These are phyloP conservation scores for Pemphigus obesinymphae DNA, from an alignment of 1,140 invertebrate genomes.

Conservation along the genomic window DNA sequence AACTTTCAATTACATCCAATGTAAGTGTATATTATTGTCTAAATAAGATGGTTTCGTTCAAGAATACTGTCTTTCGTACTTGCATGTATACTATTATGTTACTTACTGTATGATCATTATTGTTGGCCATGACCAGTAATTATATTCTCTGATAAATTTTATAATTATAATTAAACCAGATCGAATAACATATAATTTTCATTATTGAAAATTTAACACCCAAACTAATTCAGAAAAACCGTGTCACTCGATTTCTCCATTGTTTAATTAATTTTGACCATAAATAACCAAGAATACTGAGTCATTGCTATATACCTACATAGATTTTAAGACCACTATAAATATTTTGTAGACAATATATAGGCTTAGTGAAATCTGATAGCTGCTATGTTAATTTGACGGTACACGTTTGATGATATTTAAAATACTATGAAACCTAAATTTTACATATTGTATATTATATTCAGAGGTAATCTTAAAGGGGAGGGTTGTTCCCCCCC, in stretches of 20 bases:
- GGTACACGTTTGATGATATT: neutral
- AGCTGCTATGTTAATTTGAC: neutral
- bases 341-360: neutral
- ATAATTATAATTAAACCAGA: neutral
- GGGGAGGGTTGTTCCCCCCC: too few relatives aligned
- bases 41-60: neutral
- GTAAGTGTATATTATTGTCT: neutral
- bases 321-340: neutral
- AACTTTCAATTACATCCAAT: neutral
- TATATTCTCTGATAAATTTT: too few relatives aligned
- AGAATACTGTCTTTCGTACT: neutral
- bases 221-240: conserved; percentile 18
- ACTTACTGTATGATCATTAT: neutral
- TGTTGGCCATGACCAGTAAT: conserved; percentile 4
- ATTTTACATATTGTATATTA: too few relatives aligned
- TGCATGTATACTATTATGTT: neutral
- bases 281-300: neutral
- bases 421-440: neutral
- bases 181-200: too few relatives aligned
- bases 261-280: conserved; percentile 34
- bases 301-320: neutral
- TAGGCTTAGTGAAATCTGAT: neutral
- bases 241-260: conserved; percentile 22
- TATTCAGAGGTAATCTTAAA: too few relatives aligned
- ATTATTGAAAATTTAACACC: neutral